Evolutionary conservation across 2,113 vertebrate species (phyloP).

Genomic region (Macquaria ambigua): DNA sequence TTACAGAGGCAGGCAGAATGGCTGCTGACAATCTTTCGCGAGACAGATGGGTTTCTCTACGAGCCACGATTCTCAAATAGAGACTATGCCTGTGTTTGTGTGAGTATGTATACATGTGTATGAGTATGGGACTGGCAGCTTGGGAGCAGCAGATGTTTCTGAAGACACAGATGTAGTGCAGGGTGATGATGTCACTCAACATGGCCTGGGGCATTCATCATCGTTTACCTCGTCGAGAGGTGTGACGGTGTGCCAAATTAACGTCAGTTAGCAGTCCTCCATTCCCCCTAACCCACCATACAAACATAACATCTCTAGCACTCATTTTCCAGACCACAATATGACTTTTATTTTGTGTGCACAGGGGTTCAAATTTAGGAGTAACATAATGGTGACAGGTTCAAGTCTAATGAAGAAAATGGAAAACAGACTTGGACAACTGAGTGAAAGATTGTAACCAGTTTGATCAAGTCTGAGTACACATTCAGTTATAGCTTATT

Average conservation of each 20-base stretch:
- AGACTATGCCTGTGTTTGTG: not conserved
- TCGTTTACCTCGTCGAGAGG: constrained; percentile 54
- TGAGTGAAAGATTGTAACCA: constrained; percentile 21
- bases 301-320: not conserved
- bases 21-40: not conserved
- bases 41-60: not conserved
- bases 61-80: not conserved
- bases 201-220: constrained; percentile 57
- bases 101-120: not conserved
- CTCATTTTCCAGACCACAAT: not conserved
- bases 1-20: not conserved
- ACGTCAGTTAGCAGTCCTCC: constrained; percentile 25
- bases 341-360: not conserved
- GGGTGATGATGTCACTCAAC: constrained; percentile 56
- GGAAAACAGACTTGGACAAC: not conserved
- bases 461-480: not conserved
- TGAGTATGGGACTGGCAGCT: constrained; percentile 17
- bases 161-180: constrained; percentile 56
- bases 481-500: not conserved
- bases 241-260: constrained; percentile 59
- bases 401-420: not conserved
- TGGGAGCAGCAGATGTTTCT: constrained; percentile 64
- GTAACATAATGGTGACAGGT: not conserved
- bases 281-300: too few relatives aligned
- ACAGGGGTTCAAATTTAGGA: not conserved